Percentiles rank a stretch among this genome's conserved stretches.
Evolutionary conservation across 2,797 vertebrate species (phyloP).

Genomic region (Mycteria americana): DNA sequence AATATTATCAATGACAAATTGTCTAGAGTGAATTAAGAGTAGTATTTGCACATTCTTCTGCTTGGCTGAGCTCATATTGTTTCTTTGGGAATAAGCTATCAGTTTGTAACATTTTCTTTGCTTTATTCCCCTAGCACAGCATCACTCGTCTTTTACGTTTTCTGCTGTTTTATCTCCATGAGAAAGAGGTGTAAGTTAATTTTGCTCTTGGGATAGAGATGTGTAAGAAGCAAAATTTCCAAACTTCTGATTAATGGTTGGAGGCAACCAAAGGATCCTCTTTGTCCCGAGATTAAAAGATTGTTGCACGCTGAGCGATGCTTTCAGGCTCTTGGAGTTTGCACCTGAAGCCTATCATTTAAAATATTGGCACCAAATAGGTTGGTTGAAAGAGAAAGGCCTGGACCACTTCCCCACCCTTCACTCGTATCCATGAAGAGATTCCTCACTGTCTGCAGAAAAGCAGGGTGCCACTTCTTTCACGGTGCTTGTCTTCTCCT

Average conservation of each 20-base stretch:
- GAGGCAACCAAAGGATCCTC: constrained; percentile 38
- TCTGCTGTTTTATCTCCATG: constrained; percentile 27
- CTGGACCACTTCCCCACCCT: neutral
- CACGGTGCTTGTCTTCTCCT: neutral
- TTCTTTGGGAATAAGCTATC: constrained; percentile 70
- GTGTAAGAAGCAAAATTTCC: constrained; percentile 54
- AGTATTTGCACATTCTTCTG: constrained; percentile 62
- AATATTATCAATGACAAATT: constrained; percentile 50
- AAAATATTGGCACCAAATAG: neutral
- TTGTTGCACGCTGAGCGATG: neutral
- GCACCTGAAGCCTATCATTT: neutral
- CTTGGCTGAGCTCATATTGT: constrained; percentile 43
- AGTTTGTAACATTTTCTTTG: constrained; percentile 57
- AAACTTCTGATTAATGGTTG: constrained; percentile 56
- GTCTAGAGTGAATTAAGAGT: constrained; percentile 67
- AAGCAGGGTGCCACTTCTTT: neutral
- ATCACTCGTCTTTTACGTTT: constrained; percentile 29
- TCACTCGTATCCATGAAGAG: neutral
- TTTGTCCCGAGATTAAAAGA: constrained; percentile 45
- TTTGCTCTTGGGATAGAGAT: constrained; percentile 42
- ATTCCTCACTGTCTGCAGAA: neutral
- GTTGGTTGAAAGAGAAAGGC: neutral
- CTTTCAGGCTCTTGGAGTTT: constrained; percentile 18
- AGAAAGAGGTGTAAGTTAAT: constrained; percentile 51
- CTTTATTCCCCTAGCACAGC: constrained; percentile 66